Evolutionary conservation across 2,797 vertebrate species (phyloP).

Genomic region (Synaphobranchus kaupii): DNA sequence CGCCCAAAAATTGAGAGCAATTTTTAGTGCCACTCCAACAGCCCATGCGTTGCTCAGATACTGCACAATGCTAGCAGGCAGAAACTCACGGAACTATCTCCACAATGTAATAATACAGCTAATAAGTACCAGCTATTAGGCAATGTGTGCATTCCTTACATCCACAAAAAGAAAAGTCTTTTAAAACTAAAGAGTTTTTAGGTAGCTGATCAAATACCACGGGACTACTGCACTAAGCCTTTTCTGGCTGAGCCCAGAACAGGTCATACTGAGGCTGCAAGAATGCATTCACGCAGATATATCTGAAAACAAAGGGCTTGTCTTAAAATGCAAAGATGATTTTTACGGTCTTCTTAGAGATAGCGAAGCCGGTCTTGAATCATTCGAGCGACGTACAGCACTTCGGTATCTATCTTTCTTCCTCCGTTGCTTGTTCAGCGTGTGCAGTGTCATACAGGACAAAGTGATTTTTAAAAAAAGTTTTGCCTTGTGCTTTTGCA

Average conservation of each 20-base stretch:
- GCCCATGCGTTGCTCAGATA: background rate
- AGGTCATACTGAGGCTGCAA: conserved; percentile 43
- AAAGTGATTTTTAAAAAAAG: background rate
- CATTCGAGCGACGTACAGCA: background rate
- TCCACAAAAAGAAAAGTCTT: background rate
- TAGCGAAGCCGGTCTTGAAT: background rate
- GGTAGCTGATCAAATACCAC: conserved; percentile 26
- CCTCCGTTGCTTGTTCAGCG: background rate
- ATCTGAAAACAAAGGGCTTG: background rate
- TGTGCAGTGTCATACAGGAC: background rate
- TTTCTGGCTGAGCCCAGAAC: conserved; percentile 42
- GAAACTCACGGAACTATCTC: background rate
- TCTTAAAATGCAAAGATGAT: background rate
- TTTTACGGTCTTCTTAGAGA: background rate
- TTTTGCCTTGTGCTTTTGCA: background rate
- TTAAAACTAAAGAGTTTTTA: background rate
- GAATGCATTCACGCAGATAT: background rate
- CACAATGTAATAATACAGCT: background rate
- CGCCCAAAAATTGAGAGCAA: background rate
- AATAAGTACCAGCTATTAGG: background rate
- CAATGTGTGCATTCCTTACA: background rate
- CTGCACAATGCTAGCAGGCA: background rate
- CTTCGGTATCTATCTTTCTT: background rate
- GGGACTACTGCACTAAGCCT: conserved; percentile 32
- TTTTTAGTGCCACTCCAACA: background rate